A percentile compares a stretch with the other conserved stretches of the same genome.
phyloP scores from a whole-genome alignment of 2,888 invertebrate species.

The Diarsia rubi region DNA sequence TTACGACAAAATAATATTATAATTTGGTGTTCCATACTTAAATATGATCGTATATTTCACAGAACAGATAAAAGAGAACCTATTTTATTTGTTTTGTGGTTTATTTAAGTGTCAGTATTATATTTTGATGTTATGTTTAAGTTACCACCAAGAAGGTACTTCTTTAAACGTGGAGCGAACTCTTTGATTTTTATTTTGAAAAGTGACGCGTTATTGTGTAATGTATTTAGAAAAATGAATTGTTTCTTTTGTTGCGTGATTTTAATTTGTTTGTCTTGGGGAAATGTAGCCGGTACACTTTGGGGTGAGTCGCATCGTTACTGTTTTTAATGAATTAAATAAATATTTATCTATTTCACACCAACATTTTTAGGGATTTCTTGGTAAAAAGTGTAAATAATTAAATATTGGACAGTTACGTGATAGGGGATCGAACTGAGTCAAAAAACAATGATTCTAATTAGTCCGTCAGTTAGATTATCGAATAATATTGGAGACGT shows the following conservation, averaged over 20 bases:
- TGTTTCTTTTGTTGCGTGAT: neutral
- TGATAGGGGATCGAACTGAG: too few species aligned
- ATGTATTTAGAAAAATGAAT: constrained; percentile 19
- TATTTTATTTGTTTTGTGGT: too few species aligned
- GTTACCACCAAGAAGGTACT: too few species aligned
- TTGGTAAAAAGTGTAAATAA: too few species aligned
- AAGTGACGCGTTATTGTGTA: neutral
- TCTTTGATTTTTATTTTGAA: neutral
- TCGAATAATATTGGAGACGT: too few species aligned
- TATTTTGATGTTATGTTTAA: neutral
- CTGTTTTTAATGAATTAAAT: neutral
- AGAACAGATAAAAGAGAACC: too few species aligned
- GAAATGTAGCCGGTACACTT: neutral
- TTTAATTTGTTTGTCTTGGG: neutral
- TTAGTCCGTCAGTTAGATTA: too few species aligned
- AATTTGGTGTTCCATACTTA: neutral
- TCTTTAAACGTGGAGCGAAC: neutral
- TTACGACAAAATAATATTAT: neutral
- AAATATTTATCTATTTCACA: neutral
- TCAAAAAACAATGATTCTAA: too few species aligned
- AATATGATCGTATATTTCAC: too few species aligned
- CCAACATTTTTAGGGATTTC: too few species aligned
- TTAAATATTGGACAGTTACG: too few species aligned
- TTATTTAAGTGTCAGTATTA: too few species aligned
- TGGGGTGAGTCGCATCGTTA: neutral